Evolutionary conservation across 2,113 vertebrate species (phyloP).

Genomic region (Dipodomys stephensi): DNA sequence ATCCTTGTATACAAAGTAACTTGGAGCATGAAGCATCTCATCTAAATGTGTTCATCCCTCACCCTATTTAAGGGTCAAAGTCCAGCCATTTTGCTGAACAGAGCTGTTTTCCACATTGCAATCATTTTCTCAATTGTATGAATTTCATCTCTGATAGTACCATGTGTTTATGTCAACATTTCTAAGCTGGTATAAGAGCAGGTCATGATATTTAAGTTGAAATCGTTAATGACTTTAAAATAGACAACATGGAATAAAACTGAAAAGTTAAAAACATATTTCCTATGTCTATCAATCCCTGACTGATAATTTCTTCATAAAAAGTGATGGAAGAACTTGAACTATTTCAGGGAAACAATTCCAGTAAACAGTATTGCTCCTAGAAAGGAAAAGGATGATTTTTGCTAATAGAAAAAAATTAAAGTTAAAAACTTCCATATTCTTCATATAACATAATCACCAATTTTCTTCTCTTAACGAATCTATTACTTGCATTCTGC

Average conservation of each 20-base stretch:
- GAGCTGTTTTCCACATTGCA: neutral
- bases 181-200: conserved; percentile 2
- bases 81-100: neutral
- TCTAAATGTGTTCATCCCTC: neutral
- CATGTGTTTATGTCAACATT: neutral
- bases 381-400: neutral
- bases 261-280: neutral
- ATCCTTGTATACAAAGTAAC: neutral
- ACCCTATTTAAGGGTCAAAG: neutral
- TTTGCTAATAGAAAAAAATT: neutral
- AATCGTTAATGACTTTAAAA: neutral
- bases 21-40: neutral
- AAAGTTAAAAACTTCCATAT: neutral
- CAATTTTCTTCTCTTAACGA: neutral
- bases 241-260: neutral
- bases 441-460: neutral
- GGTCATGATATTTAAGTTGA: neutral
- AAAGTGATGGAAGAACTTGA: neutral
- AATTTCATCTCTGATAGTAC: neutral
- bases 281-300: neutral
- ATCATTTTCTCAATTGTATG: neutral
- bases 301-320: neutral
- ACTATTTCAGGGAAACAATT: neutral
- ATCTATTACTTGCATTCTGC: neutral
- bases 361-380: neutral